Conservation (phyloP, 2,113 vertebrate genomes). For the Chascanopsetta lugubris region DNA sequence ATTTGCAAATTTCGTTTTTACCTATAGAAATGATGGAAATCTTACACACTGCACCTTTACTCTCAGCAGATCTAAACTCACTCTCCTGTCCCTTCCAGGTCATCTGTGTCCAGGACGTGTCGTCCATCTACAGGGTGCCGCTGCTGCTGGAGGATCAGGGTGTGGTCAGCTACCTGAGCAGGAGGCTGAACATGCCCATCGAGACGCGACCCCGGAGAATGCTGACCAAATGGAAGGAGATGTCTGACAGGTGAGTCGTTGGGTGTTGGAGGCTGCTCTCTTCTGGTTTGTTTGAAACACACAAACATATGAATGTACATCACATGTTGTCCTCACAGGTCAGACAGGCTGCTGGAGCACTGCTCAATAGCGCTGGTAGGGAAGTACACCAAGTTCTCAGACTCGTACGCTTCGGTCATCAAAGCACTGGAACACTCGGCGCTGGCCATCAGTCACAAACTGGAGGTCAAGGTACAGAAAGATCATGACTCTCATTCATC, state of each 20-base stretch:
- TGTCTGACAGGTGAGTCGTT: constrained; percentile 89
- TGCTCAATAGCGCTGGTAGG: constrained; percentile 94
- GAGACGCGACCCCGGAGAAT: constrained; percentile 87
- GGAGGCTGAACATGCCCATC: constrained; percentile 90
- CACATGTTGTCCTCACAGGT: constrained; percentile 73
- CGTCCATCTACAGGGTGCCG: constrained; percentile 94
- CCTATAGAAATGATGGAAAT: no score
- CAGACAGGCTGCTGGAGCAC: constrained; percentile 90
- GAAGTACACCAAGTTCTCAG: constrained; percentile 97
- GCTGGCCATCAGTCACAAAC: constrained; percentile 93
- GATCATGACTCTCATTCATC: background rate
- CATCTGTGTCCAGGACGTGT: constrained; percentile 95
- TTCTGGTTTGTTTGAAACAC: background rate
- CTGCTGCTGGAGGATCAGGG: constrained; percentile 93
- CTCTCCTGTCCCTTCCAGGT: constrained; percentile 77
- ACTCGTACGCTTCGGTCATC: constrained; percentile 97
- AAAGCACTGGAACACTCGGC: constrained; percentile 97
- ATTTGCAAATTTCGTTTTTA: no score
- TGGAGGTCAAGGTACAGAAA: constrained; percentile 90
- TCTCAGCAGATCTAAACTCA: background rate
- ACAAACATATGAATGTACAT: background rate
- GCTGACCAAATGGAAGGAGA: constrained; percentile 97
- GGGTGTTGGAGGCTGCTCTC: background rate
- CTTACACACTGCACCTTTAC: no score
- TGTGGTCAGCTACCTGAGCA: constrained; percentile 90